These are phyloP conservation scores for Bolborhynchus lineola DNA, from an alignment of 2,113 vertebrate genomes.

Conservation along the genomic window DNA sequence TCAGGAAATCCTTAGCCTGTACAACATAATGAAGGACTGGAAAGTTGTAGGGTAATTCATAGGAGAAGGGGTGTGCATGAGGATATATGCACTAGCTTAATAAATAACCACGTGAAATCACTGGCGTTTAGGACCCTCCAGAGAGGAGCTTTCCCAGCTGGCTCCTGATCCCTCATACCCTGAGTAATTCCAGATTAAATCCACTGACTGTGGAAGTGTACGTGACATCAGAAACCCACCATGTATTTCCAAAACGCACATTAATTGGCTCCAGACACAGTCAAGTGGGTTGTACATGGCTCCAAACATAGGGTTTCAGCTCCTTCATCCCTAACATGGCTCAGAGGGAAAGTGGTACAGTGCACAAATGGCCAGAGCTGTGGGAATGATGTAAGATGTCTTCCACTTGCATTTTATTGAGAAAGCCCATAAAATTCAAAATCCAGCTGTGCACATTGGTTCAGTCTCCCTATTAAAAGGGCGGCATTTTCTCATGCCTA, in stretches of 20 bases:
- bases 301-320: background rate
- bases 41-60: constrained; percentile 34
- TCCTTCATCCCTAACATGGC: background rate
- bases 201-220: background rate
- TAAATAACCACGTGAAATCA: constrained; percentile 54
- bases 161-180: constrained; percentile 25
- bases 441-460: constrained; percentile 10
- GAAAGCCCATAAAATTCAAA: constrained; percentile 23
- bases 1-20: constrained; percentile 46
- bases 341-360: background rate
- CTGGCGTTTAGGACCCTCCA: constrained; percentile 48
- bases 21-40: background rate
- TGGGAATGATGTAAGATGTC: constrained; percentile 24
- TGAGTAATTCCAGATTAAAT: constrained; percentile 54
- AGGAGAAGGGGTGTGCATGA: constrained; percentile 5
- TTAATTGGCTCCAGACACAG: constrained; percentile 20
- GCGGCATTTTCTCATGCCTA: background rate
- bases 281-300: background rate
- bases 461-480: background rate
- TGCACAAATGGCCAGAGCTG: background rate
- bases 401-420: constrained; percentile 29
- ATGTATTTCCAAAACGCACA: background rate
- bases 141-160: constrained; percentile 26
- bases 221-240: constrained; percentile 21
- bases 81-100: constrained; percentile 19